Base-by-base conservation (phyloP, 2,113 vertebrate genomes). In the Oryzias javanicus region DNA sequence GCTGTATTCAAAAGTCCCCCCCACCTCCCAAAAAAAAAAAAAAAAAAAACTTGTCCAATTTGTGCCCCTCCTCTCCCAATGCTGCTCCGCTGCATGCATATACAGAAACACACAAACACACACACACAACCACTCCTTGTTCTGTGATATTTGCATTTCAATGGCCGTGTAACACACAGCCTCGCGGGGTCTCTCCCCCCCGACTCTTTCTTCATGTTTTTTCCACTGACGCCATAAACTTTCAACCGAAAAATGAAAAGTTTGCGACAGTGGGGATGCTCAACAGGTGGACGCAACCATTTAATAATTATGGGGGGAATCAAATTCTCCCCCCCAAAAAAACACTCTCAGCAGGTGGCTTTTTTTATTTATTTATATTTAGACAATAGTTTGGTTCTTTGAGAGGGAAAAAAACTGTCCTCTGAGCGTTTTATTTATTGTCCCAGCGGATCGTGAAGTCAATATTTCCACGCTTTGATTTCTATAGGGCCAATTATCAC, bases 61-160 rank as follows among this genome's bases (percentile, higher is more conserved):
- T 90, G 89, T 80, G 84, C 87, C 85, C 84, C 88, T 83, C 85
- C 88, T 87, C 82, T 88, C 79, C 55, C 57, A 67, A 85, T 82
- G 82, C 79, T 78, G 66, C 75, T 70, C 78, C 59, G 62, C 75
- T 86, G 78, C 81, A 86, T 83, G 85, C 84, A 85, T 73, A 83
- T 85, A 80, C 85, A 74, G 82, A 6, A 49, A 59, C 65, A 70
- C 79, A 72, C 79, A 73, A 56, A 72, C 71, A 67, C 59, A 64
- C 52, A 79, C 68, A 74, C 77, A 60, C 68, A 91, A 89, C 89
- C 89, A 86, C 91, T 91, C 89, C 90, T 91, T 92, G 91, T 91
- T 92, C 92, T 84, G 68, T 89, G 80, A 90, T 88, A 93, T 93
- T 93, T 91, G 91, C 91, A 93, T 93, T 92, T 92, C 89, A 93